Conservation (phyloP, 2,113 vertebrate genomes). For the Gulo gulo region DNA sequence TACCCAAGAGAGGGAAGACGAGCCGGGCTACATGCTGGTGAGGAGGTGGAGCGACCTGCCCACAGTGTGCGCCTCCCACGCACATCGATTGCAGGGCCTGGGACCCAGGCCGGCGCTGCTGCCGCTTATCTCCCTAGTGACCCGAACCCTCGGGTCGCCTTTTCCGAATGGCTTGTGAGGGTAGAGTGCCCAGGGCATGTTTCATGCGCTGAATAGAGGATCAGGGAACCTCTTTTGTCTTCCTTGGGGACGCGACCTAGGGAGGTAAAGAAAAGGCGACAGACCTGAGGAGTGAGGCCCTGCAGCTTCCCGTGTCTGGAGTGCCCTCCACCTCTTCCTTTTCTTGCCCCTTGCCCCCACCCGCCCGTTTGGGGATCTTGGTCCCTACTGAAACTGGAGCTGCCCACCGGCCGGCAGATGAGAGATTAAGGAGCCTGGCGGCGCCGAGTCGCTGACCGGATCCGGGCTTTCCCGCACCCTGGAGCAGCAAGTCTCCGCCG, state of each 20-base stretch:
- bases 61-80: background rate
- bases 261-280: background rate
- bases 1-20: background rate
- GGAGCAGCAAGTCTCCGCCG: background rate
- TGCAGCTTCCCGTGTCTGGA: background rate
- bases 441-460: conserved; percentile 18
- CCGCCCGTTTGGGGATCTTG: background rate
- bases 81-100: background rate
- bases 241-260: background rate
- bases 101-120: background rate
- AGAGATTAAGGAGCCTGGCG: background rate
- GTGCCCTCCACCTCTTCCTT: background rate
- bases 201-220: background rate
- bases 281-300: background rate
- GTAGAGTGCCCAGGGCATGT: background rate
- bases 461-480: background rate
- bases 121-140: background rate
- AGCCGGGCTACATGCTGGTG: background rate
- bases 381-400: conserved; percentile 25
- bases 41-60: background rate
- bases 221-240: background rate
- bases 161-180: background rate
- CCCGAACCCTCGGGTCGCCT: background rate
- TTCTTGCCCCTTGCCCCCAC: background rate
- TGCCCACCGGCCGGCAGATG: background rate